Evolutionary conservation across 1,140 invertebrate genomes (phyloP).

Genomic region (Sinella curviseta): DNA sequence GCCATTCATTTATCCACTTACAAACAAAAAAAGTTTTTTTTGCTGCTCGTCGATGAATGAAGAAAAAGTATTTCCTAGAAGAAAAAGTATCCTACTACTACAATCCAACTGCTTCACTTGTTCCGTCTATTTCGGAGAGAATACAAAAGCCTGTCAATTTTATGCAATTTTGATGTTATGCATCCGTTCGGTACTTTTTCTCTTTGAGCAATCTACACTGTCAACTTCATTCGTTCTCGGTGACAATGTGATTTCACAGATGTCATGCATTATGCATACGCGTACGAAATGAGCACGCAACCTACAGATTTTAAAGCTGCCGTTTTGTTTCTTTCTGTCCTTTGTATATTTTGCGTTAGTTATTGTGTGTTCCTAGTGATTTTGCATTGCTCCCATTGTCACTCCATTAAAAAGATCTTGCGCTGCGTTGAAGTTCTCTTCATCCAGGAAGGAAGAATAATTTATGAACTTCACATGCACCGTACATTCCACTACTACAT

Average conservation of each 20-base stretch:
- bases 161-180: neutral
- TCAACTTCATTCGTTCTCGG: neutral
- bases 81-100: neutral
- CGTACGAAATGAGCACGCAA: neutral
- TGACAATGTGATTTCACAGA: constrained; percentile 8
- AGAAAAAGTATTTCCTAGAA: no score
- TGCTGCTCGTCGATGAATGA: no score
- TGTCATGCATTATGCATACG: neutral
- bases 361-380: neutral
- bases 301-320: neutral
- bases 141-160: constrained; percentile 19
- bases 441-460: neutral
- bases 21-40: no score
- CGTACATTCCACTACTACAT: constrained; percentile 9
- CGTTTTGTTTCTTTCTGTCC: neutral
- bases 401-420: neutral
- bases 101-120: neutral
- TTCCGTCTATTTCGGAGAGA: neutral
- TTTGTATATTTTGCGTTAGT: neutral
- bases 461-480: constrained; percentile 10
- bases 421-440: neutral
- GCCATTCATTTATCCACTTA: constrained; percentile 9
- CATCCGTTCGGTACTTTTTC: neutral
- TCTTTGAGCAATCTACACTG: constrained; percentile 1
- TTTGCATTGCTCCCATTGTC: neutral